Evolutionary conservation across 2,113 vertebrate genomes (phyloP), one percentile per base, ranked within the genome.

Genomic region (Labeo catla): DNA sequence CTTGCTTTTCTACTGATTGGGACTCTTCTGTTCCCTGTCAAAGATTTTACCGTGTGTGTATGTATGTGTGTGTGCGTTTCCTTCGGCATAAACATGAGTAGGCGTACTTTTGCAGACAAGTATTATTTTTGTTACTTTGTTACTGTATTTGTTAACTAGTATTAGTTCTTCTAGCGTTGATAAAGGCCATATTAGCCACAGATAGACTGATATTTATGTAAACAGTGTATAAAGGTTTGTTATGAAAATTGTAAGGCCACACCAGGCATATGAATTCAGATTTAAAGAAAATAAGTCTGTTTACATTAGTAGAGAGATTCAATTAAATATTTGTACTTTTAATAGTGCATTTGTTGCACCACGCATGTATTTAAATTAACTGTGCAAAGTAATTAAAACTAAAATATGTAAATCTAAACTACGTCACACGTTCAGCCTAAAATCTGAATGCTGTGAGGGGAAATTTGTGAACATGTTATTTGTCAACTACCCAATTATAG

Each of bases 31-130:
- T 52, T 68, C 47, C 23, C 63, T 52, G 39, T 61, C n/a, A 61
- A 63, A 43, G 36, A 68, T 74, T 82, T 23, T 76, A 54, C 36
- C 47, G 19, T 63, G 19, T 15, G 15, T 36, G 16, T 61, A n/a
- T 76, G 15, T 73, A 39, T 43, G 78, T 86, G 86, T 66, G 70
- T 39, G 19, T 54, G 73, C 59, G 28, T 13, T 57, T 57, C 9
- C 52, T 43, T 78, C 5, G 43, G 34, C 52, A 59, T 43, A 61
- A 78, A 78, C 34, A 77, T 34, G 16, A 78, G 52, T 39, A 78
- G 76, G 76, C 6, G 34, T 78, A 39, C 49, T 61, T 47, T 80
- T 63, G 57, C 77, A 47, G 39, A 45, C 21, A 80, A 13, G 19
- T 45, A 5, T 78, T 61, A 59, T 59, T 79, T 43, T 52, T 57